These are phyloP conservation scores for Corythoichthys haematopterus DNA, from an alignment of 2,113 vertebrate genomes.

Conservation along the genomic window DNA sequence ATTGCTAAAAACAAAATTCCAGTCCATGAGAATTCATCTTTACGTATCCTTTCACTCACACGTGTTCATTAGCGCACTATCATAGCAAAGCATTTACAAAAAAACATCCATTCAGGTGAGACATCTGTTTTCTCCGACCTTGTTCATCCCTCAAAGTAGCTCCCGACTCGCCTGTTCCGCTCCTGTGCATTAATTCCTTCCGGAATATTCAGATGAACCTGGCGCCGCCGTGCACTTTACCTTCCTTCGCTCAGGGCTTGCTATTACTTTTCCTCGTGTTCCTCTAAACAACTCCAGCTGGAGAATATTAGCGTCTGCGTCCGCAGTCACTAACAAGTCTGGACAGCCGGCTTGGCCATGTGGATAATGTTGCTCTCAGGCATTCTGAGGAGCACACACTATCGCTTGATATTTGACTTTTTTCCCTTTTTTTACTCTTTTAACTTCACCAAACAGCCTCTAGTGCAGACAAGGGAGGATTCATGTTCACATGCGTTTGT, in stretches of 20 bases:
- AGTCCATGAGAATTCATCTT: no score
- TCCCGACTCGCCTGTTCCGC: background rate
- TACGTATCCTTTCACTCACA: no score
- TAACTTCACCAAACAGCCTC: constrained; percentile 1
- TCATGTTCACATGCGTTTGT: no score
- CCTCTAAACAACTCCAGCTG: constrained; percentile 49
- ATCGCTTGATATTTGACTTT: constrained; percentile 17
- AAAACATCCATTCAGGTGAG: no score
- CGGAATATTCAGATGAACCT: background rate
- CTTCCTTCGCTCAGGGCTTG: constrained; percentile 40
- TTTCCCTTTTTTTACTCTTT: background rate
- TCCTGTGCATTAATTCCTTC: background rate
- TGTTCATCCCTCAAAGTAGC: constrained; percentile 7
- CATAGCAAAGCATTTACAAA: no score
- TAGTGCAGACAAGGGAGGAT: constrained; percentile 1
- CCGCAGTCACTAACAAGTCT: constrained; percentile 38
- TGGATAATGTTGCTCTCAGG: constrained; percentile 33
- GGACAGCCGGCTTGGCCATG: constrained; percentile 25
- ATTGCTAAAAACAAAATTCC: no score
- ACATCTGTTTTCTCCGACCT: no score
- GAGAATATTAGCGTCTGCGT: constrained; percentile 43
- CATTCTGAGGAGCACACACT: constrained; percentile 19
- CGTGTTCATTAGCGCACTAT: no score
- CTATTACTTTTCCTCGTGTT: constrained; percentile 37
- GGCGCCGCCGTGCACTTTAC: background rate